A percentile compares a stretch with the other conserved stretches of the same genome.
Evolutionary conservation across 2,888 invertebrate genomes (phyloP).

Genomic region (Parasteatoda lunata): DNA sequence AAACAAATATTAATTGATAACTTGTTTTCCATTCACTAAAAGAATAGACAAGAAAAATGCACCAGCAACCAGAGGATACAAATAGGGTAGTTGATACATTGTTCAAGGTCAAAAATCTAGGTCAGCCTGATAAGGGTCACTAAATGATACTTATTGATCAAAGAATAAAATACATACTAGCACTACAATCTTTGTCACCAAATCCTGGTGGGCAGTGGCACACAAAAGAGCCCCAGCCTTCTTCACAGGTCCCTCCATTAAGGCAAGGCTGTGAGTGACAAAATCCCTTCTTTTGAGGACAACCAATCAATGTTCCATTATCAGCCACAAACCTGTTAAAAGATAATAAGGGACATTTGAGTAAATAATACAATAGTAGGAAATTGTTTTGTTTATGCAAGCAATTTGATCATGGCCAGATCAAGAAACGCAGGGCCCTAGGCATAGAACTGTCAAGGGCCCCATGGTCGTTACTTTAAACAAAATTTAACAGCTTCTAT

Average conservation of each 20-base stretch:
- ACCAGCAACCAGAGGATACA: too few species aligned
- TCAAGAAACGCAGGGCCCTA: not conserved
- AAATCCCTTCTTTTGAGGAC: conserved; percentile 87
- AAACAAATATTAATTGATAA: too few species aligned
- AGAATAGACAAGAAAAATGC: too few species aligned
- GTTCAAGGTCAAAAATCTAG: too few species aligned
- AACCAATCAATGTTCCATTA: conserved; percentile 90
- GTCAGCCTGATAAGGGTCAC: too few species aligned
- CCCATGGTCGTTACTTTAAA: not conserved
- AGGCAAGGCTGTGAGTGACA: conserved; percentile 90
- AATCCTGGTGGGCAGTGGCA: conserved; percentile 86
- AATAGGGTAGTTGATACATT: too few species aligned
- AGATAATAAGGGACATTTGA: not conserved
- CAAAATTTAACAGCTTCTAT: not conserved
- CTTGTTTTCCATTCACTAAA: too few species aligned
- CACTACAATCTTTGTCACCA: conserved; percentile 87
- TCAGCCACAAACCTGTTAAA: conserved; percentile 85
- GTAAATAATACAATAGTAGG: not conserved
- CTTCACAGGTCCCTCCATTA: conserved; percentile 88
- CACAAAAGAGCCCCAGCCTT: conserved; percentile 90
- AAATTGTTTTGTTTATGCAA: not conserved
- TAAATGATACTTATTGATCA: too few species aligned
- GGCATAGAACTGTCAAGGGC: too few species aligned
- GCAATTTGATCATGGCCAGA: not conserved
- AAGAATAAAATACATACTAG: conserved; percentile 36